Evolutionary conservation across 1,140 invertebrate species (phyloP), one percentile per base, ranked within the genome.

Genomic region (Adelges cooleyi): DNA sequence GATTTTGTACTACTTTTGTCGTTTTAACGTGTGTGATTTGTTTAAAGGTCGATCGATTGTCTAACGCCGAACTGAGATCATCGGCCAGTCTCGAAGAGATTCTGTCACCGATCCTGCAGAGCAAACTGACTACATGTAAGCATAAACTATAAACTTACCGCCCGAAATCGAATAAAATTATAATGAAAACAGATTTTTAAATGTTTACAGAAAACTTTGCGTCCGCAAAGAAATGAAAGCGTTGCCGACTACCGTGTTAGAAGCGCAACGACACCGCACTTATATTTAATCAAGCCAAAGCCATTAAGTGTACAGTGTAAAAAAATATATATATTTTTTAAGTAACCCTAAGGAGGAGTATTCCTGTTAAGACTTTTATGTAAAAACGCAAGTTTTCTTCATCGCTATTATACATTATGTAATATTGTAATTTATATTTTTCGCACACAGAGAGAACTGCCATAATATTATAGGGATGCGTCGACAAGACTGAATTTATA

Each of bases 401-500:
- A 38, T 40, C 15, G 1, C 15, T 13, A 23, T 54, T 33, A 25
- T 50, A 13, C 36, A 6, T 38, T 54, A 23, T 17, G 17, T 42
- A 25, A 17, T 18, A 18, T 52, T 53, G 22, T 53, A 22, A 38
- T 53, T 56, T 23, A 6, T 48, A 18, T 22, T 40, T 22, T 42
- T 42, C 27, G 29, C 42, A 46, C 23, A 27, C 29, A 13, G 40
- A 29, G 42, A 29, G 40, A 59, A 44, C 42, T 11, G 42, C 44
- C 54, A n/a, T n/a, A n/a, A n/a, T n/a, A n/a, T n/a, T n/a, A n/a
- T n/a, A 46, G 44, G 46, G 42, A 15, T n/a, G 42, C 54, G 40
- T 46, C 25, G 54, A 59, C 46, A 46, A 59, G 54, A 44, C 54
- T 59, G 54, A 59, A 40, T 29, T 46, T 59, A 44, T 59, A 46